These are phyloP conservation scores for Chironomus tentans DNA, from an alignment of 2,888 invertebrate species.

Conservation along the genomic window DNA sequence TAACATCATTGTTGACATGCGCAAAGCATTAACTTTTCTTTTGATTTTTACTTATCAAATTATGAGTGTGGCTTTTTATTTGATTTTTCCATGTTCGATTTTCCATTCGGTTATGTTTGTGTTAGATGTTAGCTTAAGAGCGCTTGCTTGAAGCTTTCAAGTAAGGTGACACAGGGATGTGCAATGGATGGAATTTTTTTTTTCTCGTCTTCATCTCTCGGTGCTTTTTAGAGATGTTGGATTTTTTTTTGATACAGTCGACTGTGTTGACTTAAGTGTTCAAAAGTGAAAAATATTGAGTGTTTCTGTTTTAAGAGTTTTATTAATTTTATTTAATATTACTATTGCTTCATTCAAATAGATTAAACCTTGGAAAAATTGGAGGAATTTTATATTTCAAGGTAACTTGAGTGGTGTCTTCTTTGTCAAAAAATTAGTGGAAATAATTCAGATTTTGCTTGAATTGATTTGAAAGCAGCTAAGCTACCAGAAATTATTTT, in stretches of 20 bases:
- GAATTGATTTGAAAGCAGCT: too few relatives aligned
- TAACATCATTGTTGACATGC: not conserved
- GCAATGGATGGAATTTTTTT: not conserved
- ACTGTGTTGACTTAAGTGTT: too few relatives aligned
- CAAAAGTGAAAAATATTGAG: too few relatives aligned
- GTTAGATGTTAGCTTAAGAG: not conserved
- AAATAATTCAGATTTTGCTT: too few relatives aligned
- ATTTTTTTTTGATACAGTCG: too few relatives aligned
- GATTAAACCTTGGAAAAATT: not conserved
- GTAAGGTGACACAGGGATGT: not conserved
- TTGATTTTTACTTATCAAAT: slow-evolving; percentile 25
- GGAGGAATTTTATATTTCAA: too few relatives aligned
- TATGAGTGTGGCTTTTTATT: slow-evolving; percentile 26
- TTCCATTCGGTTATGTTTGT: slow-evolving; percentile 5
- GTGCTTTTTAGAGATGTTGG: not conserved
- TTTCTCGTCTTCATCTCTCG: not conserved
- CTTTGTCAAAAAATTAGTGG: too few relatives aligned
- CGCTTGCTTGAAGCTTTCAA: slow-evolving; percentile 12
- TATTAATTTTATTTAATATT: not conserved
- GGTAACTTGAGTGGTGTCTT: too few relatives aligned
- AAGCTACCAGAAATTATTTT: too few relatives aligned
- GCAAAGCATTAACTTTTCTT: slow-evolving; percentile 23
- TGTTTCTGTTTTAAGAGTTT: not conserved
- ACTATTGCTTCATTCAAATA: not conserved
- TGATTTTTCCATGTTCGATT: slow-evolving; percentile 20